Conservation (phyloP, 2,888 invertebrate genomes). For the Torymus texanus region DNA sequence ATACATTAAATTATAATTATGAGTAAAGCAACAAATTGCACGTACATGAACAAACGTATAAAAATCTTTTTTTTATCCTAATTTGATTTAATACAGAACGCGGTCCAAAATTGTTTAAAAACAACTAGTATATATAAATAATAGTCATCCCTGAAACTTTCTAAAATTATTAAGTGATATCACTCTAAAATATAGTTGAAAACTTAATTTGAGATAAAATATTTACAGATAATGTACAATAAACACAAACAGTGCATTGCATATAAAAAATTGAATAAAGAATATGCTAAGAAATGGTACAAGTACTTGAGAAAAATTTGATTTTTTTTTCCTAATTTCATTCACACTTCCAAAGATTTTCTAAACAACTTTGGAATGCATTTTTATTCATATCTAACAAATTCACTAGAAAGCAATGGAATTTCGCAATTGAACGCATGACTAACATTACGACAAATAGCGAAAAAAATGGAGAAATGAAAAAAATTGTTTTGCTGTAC, state of each 20-base stretch:
- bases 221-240: conserved; percentile 58
- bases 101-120: conserved; percentile 45
- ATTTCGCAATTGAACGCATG: conserved; percentile 16
- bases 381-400: conserved; percentile 20
- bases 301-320: conserved; percentile 50
- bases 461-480: conserved; percentile 9
- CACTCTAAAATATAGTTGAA: conserved; percentile 53
- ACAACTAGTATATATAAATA: conserved; percentile 45
- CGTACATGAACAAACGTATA: conserved; percentile 38
- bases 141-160: conserved; percentile 47
- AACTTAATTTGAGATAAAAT: conserved; percentile 56
- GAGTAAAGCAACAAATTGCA: conserved; percentile 52
- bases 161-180: conserved; percentile 55
- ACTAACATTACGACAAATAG: conserved; percentile 29
- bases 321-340: conserved; percentile 27
- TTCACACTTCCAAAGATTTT: conserved; percentile 40
- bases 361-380: conserved; percentile 29
- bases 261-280: conserved; percentile 55
- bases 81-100: conserved; percentile 42
- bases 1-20: conserved; percentile 42
- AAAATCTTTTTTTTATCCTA: conserved; percentile 19
- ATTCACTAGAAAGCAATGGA: conserved; percentile 37
- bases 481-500: conserved; percentile 15
- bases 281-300: conserved; percentile 51
- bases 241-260: conserved; percentile 54